These are phyloP conservation scores for Drosophila merina DNA, from an alignment of 2,888 invertebrate species.

Conservation along the genomic window DNA sequence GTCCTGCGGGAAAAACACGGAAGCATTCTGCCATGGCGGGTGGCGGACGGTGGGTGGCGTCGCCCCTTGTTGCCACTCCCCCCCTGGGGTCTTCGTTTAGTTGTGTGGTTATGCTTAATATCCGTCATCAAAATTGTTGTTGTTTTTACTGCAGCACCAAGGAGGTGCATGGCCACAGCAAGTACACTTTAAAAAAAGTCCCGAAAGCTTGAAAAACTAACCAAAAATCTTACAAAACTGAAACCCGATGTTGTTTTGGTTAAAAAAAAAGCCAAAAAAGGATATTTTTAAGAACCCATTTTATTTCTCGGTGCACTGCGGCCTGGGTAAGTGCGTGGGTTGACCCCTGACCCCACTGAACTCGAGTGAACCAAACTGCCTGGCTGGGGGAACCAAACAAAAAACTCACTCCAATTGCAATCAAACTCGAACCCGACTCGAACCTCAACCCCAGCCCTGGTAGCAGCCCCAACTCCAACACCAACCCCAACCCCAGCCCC, in stretches of 20 bases:
- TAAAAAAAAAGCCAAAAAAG: too few relatives aligned
- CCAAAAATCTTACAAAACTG: too few relatives aligned
- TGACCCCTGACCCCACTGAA: conserved; percentile 5
- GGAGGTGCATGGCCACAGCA: neutral
- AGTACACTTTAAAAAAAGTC: conserved; percentile 3
- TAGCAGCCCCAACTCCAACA: neutral
- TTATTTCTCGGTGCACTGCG: neutral
- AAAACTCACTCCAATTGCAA: too few relatives aligned
- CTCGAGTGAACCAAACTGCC: neutral
- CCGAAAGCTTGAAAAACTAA: too few relatives aligned
- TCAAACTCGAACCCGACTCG: neutral
- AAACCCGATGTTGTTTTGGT: too few relatives aligned
- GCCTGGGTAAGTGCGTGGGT: conserved; percentile 55
- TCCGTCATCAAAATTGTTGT: conserved; percentile 76
- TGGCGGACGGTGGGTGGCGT: too few relatives aligned
- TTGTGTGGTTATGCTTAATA: conserved; percentile 72
- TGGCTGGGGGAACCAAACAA: neutral
- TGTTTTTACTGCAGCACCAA: conserved; percentile 34
- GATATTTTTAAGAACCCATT: neutral
- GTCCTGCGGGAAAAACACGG: conserved; percentile 55
- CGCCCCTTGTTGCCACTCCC: conserved; percentile 21
- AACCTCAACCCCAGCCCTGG: neutral
- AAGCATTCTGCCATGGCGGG: conserved; percentile 55
- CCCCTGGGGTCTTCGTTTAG: conserved; percentile 35
- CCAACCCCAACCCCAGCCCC: neutral